Conservation (phyloP, 2,888 invertebrate species). For the Rotaria sp. region DNA sequence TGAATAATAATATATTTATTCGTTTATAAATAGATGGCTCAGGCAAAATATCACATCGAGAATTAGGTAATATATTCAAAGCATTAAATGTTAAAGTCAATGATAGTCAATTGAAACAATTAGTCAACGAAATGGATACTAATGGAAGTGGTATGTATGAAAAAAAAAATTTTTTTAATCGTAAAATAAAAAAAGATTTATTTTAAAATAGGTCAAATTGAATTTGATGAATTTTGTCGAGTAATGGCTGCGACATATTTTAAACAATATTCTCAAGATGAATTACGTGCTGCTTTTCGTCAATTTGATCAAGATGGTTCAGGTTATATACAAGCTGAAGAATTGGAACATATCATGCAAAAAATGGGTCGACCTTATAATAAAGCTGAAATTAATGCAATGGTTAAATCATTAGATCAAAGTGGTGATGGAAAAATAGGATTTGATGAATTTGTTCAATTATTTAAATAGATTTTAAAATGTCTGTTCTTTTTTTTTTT, state of each 20-base stretch:
- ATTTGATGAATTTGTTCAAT: conserved; percentile 39
- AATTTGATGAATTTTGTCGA: conserved; percentile 33
- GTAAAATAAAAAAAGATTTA: not conserved
- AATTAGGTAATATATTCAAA: not conserved
- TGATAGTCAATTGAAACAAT: not conserved
- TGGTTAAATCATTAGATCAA: conserved; percentile 31
- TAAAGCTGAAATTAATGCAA: conserved; percentile 29
- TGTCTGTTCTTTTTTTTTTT: not conserved
- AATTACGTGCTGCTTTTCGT: conserved; percentile 28
- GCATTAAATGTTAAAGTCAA: not conserved
- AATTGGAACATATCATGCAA: conserved; percentile 30
- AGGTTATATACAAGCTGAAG: conserved; percentile 34
- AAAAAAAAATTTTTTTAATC: not conserved
- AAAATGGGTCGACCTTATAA: conserved; percentile 32
- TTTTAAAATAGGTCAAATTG: conserved; percentile 28
- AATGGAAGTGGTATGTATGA: not conserved
- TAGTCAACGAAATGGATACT: conserved; percentile 33
- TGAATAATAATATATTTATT: not conserved
- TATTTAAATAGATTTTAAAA: not conserved
- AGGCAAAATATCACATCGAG: not conserved
- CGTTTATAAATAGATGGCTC: not conserved
- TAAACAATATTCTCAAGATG: conserved; percentile 31
- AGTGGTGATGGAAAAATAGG: conserved; percentile 37
- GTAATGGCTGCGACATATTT: conserved; percentile 37
- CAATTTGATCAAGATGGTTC: conserved; percentile 33